These are phyloP conservation scores for Apocrypta bakeri DNA, from an alignment of 1,140 invertebrate species.

Conservation along the genomic window DNA sequence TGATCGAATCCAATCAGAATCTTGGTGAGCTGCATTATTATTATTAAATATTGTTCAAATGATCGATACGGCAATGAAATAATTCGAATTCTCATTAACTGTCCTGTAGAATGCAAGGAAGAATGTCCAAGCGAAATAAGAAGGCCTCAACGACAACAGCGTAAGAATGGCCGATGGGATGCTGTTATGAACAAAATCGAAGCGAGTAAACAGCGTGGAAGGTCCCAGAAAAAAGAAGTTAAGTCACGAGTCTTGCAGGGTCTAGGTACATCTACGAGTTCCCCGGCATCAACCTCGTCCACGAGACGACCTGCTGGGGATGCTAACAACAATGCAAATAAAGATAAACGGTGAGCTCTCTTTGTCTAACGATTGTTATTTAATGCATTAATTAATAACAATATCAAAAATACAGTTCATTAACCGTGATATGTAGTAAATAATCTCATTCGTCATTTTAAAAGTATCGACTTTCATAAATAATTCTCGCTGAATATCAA, in stretches of 20 bases:
- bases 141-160: slow-evolving; percentile 63
- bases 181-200: slow-evolving; percentile 88
- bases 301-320: slow-evolving; percentile 60
- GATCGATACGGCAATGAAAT: too few relatives aligned
- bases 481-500: background rate
- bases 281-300: slow-evolving; percentile 59
- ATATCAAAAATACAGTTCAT: too few relatives aligned
- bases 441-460: background rate
- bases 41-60: slow-evolving; percentile 11
- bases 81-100: background rate
- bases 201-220: slow-evolving; percentile 82
- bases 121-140: slow-evolving; percentile 67
- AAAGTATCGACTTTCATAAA: background rate
- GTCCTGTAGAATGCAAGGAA: too few relatives aligned
- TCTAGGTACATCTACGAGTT: slow-evolving; percentile 57
- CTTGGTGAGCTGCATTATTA: slow-evolving; percentile 23
- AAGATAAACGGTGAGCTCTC: slow-evolving; percentile 69
- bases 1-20: slow-evolving; percentile 76
- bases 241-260: slow-evolving; percentile 82
- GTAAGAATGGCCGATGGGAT: slow-evolving; percentile 81
- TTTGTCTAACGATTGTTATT: too few relatives aligned
- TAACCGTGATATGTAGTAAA: too few relatives aligned
- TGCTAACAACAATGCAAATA: slow-evolving; percentile 64
- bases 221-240: slow-evolving; percentile 83
- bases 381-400: too few relatives aligned